Evolutionary conservation across 1,140 invertebrate species (phyloP).

Genomic region (Zaprionus lachaisei): DNA sequence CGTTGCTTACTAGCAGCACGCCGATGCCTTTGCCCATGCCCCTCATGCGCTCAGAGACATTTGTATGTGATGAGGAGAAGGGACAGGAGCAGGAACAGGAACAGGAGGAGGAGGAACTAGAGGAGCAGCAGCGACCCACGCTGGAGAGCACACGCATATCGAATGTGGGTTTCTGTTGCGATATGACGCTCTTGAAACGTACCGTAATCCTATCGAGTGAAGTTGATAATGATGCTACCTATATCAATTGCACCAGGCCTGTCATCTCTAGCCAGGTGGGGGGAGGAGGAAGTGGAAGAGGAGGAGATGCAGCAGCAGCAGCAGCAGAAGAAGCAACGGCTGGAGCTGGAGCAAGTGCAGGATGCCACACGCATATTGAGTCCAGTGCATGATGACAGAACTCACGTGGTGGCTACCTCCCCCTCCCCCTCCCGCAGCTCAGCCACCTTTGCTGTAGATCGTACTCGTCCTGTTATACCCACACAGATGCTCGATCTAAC

Average conservation of each 20-base stretch:
- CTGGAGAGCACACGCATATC: conserved; percentile 49
- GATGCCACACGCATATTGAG: background rate
- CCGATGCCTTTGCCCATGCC: conserved; percentile 50
- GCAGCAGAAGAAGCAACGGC: background rate
- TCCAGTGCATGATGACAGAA: background rate
- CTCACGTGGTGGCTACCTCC: background rate
- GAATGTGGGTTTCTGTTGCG: conserved; percentile 19
- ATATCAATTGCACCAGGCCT: conserved; percentile 4
- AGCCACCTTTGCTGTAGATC: conserved; percentile 7
- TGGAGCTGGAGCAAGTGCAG: background rate
- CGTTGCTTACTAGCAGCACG: conserved; percentile 53
- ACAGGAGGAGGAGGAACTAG: conserved; percentile 3
- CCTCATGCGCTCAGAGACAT: conserved; percentile 72
- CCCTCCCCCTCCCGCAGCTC: background rate
- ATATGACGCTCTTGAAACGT: conserved; percentile 11
- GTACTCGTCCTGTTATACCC: conserved; percentile 38
- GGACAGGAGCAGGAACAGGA: conserved; percentile 1
- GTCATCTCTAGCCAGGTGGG: background rate
- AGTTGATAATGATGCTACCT: background rate
- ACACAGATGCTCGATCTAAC: conserved; percentile 47
- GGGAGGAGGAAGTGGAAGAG: background rate
- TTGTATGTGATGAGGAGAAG: conserved; percentile 67
- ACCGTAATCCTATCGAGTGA: background rate
- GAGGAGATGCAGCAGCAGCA: background rate
- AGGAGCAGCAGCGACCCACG: conserved; percentile 1